Conservation (phyloP, 2,888 invertebrate genomes). For the Tricholauxania praeusta region DNA sequence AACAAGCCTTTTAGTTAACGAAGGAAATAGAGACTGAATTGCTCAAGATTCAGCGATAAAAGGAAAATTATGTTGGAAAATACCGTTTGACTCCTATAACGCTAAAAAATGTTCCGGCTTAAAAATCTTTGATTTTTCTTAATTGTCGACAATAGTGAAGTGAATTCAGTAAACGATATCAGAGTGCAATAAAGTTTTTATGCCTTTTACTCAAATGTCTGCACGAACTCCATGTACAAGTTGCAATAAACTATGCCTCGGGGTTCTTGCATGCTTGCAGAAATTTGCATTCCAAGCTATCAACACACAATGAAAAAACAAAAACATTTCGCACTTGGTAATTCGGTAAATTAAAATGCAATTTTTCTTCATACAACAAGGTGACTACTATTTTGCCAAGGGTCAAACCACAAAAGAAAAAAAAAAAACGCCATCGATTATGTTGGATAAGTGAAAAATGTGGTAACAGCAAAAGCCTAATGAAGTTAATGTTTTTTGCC, state of each 20-base stretch:
- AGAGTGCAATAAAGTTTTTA: neutral
- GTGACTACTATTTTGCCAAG: neutral
- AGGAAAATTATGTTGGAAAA: too few species aligned
- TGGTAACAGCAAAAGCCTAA: conserved; percentile 63
- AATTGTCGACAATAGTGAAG: too few species aligned
- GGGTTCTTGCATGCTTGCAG: conserved; percentile 13
- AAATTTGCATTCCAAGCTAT: conserved; percentile 32
- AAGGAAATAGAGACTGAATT: too few species aligned
- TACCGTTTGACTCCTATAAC: conserved; percentile 3
- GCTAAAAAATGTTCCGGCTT: too few species aligned
- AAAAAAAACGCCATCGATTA: conserved; percentile 15
- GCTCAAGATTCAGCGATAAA: too few species aligned
- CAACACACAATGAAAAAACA: conserved; percentile 26
- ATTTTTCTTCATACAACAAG: conserved; percentile 60
- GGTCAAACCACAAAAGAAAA: too few species aligned
- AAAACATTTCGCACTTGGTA: conserved; percentile 28
- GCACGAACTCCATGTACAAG: neutral
- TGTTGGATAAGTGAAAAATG: conserved; percentile 62
- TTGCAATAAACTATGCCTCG: neutral
- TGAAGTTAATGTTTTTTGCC: conserved; percentile 55
- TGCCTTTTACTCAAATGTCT: neutral
- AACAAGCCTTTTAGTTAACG: too few species aligned
- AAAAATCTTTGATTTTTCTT: too few species aligned
- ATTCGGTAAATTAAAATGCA: conserved; percentile 58
- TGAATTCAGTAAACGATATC: neutral